Percentiles rank a stretch among this genome's conserved stretches.
Evolutionary conservation across 2,888 invertebrate species (phyloP).

Genomic region (Choristoneura rosaceana): DNA sequence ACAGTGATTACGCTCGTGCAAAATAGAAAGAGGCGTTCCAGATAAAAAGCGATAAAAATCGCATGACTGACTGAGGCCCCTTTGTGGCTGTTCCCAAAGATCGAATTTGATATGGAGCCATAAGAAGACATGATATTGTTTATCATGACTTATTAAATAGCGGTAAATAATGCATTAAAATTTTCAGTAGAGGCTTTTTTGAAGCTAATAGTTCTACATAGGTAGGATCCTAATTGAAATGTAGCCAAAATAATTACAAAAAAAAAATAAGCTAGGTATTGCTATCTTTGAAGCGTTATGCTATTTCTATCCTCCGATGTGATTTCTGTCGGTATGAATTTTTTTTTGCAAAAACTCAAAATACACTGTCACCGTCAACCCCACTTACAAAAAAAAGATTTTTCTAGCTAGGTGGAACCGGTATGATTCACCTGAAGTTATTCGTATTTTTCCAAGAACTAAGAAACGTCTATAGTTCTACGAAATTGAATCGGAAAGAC

Average conservation of each 20-base stretch:
- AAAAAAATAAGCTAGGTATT: too few relatives aligned
- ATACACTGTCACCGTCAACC: not conserved
- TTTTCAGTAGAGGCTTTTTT: not conserved
- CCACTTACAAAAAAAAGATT: not conserved
- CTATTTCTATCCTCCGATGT: too few relatives aligned
- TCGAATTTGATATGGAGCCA: slow-evolving; percentile 8
- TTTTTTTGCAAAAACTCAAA: too few relatives aligned
- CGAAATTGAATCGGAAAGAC: not conserved
- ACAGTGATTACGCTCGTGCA: slow-evolving; percentile 28
- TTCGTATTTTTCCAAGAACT: not conserved
- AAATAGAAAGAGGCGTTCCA: slow-evolving; percentile 33
- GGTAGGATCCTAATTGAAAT: too few relatives aligned
- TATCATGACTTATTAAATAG: not conserved
- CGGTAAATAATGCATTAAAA: not conserved
- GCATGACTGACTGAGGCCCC: slow-evolving; percentile 18
- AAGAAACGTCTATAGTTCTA: slow-evolving; percentile 11
- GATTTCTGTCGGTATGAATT: too few relatives aligned
- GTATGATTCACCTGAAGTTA: not conserved
- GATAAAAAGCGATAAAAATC: slow-evolving; percentile 37
- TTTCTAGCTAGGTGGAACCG: not conserved
- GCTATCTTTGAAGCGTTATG: too few relatives aligned
- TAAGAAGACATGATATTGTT: not conserved
- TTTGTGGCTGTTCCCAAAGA: slow-evolving; percentile 17
- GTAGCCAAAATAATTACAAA: too few relatives aligned
- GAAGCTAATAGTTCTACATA: too few relatives aligned